These are phyloP conservation scores for Delichon dasypus DNA, from an alignment of 2,797 vertebrate genomes.

Conservation along the genomic window DNA sequence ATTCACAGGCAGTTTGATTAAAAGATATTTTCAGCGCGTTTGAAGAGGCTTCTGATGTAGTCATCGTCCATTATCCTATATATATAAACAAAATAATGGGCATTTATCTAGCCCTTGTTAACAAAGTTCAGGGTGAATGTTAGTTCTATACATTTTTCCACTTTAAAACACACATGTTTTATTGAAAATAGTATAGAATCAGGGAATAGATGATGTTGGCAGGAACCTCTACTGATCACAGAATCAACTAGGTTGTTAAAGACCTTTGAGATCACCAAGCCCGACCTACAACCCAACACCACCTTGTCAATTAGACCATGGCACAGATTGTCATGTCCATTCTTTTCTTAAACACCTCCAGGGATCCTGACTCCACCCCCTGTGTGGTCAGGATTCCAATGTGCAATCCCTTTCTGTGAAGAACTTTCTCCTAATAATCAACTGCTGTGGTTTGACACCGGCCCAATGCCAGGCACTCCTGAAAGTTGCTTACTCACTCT, in stretches of 20 bases:
- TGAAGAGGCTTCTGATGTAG: background rate
- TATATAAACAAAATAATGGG: background rate
- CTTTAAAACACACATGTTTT: background rate
- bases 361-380: background rate
- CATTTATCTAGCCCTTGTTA: background rate
- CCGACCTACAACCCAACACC: background rate
- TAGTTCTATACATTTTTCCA: background rate
- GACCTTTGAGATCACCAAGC: background rate
- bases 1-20: background rate
- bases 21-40: background rate
- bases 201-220: background rate
- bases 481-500: accelerated
- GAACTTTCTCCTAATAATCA: background rate
- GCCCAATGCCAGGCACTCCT: accelerated
- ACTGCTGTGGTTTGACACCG: background rate
- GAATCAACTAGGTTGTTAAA: background rate
- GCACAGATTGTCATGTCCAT: background rate
- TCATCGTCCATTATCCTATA: background rate
- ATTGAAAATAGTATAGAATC: background rate
- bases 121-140: background rate
- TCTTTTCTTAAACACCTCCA: background rate
- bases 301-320: background rate
- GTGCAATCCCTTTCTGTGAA: background rate
- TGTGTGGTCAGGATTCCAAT: background rate
- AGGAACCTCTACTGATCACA: background rate